These are phyloP conservation scores for Dryomyza anilis DNA, from an alignment of 2,888 invertebrate species.

Conservation along the genomic window DNA sequence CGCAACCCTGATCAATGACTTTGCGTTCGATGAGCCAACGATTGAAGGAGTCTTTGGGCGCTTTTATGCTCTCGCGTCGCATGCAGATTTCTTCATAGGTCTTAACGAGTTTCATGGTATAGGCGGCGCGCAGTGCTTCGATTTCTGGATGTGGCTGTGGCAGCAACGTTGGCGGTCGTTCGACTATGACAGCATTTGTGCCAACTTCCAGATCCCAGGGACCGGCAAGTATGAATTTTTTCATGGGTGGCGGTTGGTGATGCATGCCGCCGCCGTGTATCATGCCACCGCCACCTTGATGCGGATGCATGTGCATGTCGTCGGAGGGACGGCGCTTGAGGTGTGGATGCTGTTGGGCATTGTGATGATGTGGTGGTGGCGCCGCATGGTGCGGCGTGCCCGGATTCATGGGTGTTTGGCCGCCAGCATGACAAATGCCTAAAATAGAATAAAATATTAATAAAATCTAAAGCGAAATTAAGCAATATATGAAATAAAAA, in stretches of 20 bases:
- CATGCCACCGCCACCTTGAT: conserved; percentile 47
- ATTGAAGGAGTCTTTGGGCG: conserved; percentile 95
- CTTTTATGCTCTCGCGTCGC: conserved; percentile 90
- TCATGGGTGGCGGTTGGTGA: conserved; percentile 71
- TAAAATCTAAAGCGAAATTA: not conserved
- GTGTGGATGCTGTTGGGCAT: conserved; percentile 49
- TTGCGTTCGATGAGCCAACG: conserved; percentile 96
- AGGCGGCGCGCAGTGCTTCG: conserved; percentile 82
- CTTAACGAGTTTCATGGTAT: conserved; percentile 82
- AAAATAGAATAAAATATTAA: not conserved
- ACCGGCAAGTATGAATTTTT: conserved; percentile 85
- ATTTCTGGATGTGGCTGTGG: conserved; percentile 95
- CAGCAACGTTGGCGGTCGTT: conserved; percentile 81
- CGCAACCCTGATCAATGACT: conserved; percentile 86
- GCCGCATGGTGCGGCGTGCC: conserved; percentile 49
- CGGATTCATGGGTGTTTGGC: conserved; percentile 53
- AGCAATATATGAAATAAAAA: too few species aligned
- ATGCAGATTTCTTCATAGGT: conserved; percentile 95
- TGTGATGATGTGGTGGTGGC: conserved; percentile 40
- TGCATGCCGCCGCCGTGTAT: conserved; percentile 47
- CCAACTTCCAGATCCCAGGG: conserved; percentile 95
- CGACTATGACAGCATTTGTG: conserved; percentile 82
- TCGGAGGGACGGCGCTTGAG: conserved; percentile 58
- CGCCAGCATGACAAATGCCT: conserved; percentile 52
- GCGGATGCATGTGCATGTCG: conserved; percentile 53